Percentiles rank a stretch among this genome's conserved stretches.
Evolutionary conservation across 2,888 invertebrate genomes (phyloP).

Genomic region (Cerastoderma edule): DNA sequence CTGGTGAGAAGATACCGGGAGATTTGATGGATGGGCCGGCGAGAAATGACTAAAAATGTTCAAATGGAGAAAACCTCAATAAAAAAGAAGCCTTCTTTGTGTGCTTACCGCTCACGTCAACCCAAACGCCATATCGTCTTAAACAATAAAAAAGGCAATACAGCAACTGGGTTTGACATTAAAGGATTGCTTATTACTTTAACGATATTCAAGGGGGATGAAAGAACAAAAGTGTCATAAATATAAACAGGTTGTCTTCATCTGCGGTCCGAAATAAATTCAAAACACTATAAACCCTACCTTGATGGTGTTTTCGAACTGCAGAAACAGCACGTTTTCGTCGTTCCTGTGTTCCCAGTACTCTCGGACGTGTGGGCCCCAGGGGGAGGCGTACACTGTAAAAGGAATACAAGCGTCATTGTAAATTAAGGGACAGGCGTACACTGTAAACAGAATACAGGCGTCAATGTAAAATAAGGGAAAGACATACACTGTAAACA

Average conservation of each 20-base stretch:
- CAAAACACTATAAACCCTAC: not conserved
- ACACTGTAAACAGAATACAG: no score
- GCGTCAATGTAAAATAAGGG: no score
- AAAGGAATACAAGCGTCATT: no score
- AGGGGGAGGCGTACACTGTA: constrained; percentile 17
- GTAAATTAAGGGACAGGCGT: no score
- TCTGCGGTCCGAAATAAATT: not conserved
- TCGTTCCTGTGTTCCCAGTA: constrained; percentile 21
- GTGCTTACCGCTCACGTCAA: not conserved
- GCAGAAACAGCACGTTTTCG: constrained; percentile 8
- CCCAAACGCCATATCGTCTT: not conserved
- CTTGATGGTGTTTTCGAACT: constrained; percentile 13
- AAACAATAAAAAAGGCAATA: not conserved
- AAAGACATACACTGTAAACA: no score
- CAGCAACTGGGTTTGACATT: not conserved
- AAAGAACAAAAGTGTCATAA: not conserved
- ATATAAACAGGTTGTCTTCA: not conserved
- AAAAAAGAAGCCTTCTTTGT: no score
- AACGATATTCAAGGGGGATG: not conserved
- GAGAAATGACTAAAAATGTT: no score
- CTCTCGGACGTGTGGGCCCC: constrained; percentile 16
- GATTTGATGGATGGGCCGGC: no score
- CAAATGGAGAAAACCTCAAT: no score
- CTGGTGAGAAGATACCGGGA: no score
- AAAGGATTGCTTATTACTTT: not conserved